A percentile compares a stretch with the other conserved stretches of the same genome.
phyloP scores from a whole-genome alignment of 2,113 vertebrate species.

The Nesogale talazaci region DNA sequence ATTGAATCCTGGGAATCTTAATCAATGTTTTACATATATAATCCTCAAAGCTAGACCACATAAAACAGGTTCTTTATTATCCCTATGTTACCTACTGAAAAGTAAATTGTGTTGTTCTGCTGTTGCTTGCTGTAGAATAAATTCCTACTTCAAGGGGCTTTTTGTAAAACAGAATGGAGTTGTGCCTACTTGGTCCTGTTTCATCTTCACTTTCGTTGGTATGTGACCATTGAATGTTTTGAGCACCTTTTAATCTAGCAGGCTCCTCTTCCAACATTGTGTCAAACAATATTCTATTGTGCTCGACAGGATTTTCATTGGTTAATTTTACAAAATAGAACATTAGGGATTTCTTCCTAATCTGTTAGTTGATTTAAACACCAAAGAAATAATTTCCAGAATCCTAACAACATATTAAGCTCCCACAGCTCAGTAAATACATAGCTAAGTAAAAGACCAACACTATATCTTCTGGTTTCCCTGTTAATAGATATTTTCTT shows the following conservation, averaged over 20 bases:
- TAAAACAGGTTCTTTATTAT: background rate
- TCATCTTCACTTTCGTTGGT: background rate
- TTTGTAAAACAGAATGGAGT: background rate
- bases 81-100: background rate
- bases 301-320: background rate
- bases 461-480: background rate
- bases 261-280: background rate
- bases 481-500: background rate
- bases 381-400: background rate
- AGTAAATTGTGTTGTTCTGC: background rate
- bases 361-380: background rate
- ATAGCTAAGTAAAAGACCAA: background rate
- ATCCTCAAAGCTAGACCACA: background rate
- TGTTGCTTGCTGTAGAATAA: background rate
- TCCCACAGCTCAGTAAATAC: background rate
- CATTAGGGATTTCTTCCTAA: background rate
- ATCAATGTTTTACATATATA: background rate
- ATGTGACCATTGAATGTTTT: background rate
- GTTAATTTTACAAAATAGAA: background rate
- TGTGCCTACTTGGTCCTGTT: background rate
- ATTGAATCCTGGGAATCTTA: background rate
- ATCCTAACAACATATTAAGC: background rate
- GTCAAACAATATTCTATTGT: background rate
- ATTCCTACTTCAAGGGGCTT: background rate
- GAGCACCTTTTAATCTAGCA: background rate